A percentile compares a stretch with the other conserved stretches of the same genome.
phyloP scores from a whole-genome alignment of 2,797 vertebrate genomes.

The Melanotaenia maccullochi region DNA sequence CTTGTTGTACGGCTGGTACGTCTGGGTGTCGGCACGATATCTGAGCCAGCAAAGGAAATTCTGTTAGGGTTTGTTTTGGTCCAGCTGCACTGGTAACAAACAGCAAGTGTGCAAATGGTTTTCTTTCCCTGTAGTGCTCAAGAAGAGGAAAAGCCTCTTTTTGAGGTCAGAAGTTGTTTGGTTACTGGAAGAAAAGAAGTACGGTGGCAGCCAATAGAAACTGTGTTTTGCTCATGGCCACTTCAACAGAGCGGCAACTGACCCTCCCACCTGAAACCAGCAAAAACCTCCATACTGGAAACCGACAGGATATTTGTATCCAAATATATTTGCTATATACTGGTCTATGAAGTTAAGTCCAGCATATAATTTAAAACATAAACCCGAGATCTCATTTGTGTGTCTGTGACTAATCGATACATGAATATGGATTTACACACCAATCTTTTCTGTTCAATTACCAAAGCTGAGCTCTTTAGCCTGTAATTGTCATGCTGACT shows the following conservation, averaged over 20 bases:
- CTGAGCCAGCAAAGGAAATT: conserved; percentile 65
- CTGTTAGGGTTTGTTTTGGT: background rate
- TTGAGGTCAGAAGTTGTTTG: background rate
- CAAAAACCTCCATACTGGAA: background rate
- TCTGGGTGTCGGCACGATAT: conserved; percentile 96
- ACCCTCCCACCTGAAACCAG: background rate
- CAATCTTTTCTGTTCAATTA: too few species aligned
- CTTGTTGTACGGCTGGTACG: conserved; percentile 98
- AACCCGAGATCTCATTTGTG: too few species aligned
- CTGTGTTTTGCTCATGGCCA: background rate
- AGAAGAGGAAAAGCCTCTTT: background rate
- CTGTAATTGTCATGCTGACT: too few species aligned
- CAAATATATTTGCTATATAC: too few species aligned
- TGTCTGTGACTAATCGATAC: too few species aligned
- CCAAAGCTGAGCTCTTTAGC: too few species aligned
- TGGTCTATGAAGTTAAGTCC: too few species aligned
- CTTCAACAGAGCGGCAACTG: background rate
- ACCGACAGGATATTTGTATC: background rate
- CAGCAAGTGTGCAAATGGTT: background rate
- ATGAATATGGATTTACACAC: too few species aligned
- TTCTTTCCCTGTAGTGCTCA: background rate
- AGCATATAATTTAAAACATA: too few species aligned
- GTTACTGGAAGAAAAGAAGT: background rate
- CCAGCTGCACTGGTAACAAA: background rate
- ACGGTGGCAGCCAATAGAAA: background rate